phyloP scores from a whole-genome alignment of 1,140 invertebrate genomes.

The Adoxophyes honmai region DNA sequence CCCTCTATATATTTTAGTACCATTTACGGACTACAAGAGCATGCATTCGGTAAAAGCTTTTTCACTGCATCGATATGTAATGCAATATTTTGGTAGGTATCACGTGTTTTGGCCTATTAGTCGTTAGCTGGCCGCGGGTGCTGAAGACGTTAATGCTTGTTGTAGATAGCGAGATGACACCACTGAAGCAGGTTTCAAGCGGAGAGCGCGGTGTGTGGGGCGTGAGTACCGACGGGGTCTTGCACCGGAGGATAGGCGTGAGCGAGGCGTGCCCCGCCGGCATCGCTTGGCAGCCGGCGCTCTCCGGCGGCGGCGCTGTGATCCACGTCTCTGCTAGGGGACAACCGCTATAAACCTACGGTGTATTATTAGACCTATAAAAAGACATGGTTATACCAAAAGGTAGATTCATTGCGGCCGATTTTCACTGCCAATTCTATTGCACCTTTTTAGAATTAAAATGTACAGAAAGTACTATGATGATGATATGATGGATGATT shows the following conservation, averaged over 20 bases:
- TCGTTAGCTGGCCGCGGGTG: not conserved
- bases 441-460: no score
- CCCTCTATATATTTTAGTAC: constrained; percentile 8
- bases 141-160: constrained; percentile 12
- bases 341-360: constrained; percentile 22
- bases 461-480: no score
- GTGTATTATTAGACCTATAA: not conserved
- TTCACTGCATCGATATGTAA: constrained; percentile 11
- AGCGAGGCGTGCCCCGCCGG: constrained; percentile 83
- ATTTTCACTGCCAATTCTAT: not conserved
- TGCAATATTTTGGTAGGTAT: constrained; percentile 16
- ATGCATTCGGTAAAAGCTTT: constrained; percentile 15
- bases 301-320: constrained; percentile 29
- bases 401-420: not conserved
- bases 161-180: constrained; percentile 77
- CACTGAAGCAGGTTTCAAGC: constrained; percentile 86
- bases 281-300: constrained; percentile 83
- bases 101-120: not conserved
- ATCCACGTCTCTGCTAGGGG: constrained; percentile 49
- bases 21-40: constrained; percentile 10
- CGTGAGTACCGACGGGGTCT: constrained; percentile 82
- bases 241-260: constrained; percentile 85
- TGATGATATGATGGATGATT: no score
- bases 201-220: constrained; percentile 87
- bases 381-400: not conserved